Evolutionary conservation across 1,140 invertebrate genomes (phyloP).

Genomic region (Teleogryllus occipitalis): DNA sequence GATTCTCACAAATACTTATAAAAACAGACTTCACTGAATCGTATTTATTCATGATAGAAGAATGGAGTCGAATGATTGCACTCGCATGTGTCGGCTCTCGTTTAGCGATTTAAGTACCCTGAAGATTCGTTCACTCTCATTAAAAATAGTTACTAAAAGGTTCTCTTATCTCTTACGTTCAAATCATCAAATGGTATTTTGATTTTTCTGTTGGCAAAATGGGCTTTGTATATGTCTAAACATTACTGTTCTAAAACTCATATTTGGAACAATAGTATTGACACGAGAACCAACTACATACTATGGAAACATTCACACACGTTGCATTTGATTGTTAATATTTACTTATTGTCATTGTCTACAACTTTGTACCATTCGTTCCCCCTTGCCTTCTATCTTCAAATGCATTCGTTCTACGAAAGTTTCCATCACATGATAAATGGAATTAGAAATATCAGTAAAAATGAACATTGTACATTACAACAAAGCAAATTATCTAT

Average conservation of each 20-base stretch:
- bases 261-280: too few species aligned
- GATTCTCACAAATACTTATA: not conserved
- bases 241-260: too few species aligned
- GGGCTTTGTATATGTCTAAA: too few species aligned
- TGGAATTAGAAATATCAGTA: not conserved
- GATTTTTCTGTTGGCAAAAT: too few species aligned
- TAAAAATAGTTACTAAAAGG: not conserved
- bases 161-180: not conserved
- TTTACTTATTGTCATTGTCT: too few species aligned
- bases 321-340: too few species aligned
- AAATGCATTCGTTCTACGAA: not conserved
- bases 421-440: not conserved
- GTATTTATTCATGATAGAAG: not conserved
- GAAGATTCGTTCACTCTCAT: not conserved
- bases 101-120: not conserved
- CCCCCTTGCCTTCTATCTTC: too few species aligned
- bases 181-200: too few species aligned
- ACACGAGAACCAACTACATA: too few species aligned
- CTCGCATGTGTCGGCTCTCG: not conserved
- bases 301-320: too few species aligned
- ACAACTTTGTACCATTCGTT: too few species aligned
- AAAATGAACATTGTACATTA: slow-evolving; percentile 6
- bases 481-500: not conserved
- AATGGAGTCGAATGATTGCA: not conserved
- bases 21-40: too few species aligned